Conservation (phyloP, 1,140 invertebrate genomes). For the Ceratosolen solmsi region DNA sequence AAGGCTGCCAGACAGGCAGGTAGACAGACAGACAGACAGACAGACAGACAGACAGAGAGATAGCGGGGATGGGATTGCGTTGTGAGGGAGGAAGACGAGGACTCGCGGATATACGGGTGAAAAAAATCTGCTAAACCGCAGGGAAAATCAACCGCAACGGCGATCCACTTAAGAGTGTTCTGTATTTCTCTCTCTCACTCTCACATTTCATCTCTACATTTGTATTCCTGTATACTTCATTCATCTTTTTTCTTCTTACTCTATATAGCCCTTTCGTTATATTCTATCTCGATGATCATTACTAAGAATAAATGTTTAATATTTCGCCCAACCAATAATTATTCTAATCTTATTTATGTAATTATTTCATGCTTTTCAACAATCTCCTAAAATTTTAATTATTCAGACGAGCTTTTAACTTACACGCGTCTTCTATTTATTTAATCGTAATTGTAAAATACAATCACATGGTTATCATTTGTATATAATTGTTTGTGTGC, state of each 20-base stretch:
- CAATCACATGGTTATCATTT: too few relatives aligned
- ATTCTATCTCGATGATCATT: too few relatives aligned
- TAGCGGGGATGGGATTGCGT: conserved; percentile 5
- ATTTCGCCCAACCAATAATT: too few relatives aligned
- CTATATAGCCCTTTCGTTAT: background rate
- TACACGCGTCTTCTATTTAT: too few relatives aligned
- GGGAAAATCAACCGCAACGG: conserved; percentile 45
- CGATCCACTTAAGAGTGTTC: conserved; percentile 29
- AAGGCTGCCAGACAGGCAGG: background rate
- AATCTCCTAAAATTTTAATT: too few relatives aligned
- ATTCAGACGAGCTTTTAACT: too few relatives aligned
- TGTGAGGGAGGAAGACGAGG: conserved; percentile 16
- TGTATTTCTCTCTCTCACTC: conserved; percentile 1
- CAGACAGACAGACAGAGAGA: conserved; percentile 8
- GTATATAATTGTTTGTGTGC: too few relatives aligned
- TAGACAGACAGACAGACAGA: conserved; percentile 16
- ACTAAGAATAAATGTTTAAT: too few relatives aligned
- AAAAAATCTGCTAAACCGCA: conserved; percentile 50
- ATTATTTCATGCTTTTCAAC: too few relatives aligned
- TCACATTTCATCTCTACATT: background rate
- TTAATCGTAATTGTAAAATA: too few relatives aligned
- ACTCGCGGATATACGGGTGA: conserved; percentile 5
- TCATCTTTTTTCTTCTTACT: background rate
- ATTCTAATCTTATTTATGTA: too few relatives aligned
- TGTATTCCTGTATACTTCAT: background rate